These are phyloP conservation scores for Oxyscelio sp. DNA, from an alignment of 2,888 invertebrate genomes.

Conservation along the genomic window DNA sequence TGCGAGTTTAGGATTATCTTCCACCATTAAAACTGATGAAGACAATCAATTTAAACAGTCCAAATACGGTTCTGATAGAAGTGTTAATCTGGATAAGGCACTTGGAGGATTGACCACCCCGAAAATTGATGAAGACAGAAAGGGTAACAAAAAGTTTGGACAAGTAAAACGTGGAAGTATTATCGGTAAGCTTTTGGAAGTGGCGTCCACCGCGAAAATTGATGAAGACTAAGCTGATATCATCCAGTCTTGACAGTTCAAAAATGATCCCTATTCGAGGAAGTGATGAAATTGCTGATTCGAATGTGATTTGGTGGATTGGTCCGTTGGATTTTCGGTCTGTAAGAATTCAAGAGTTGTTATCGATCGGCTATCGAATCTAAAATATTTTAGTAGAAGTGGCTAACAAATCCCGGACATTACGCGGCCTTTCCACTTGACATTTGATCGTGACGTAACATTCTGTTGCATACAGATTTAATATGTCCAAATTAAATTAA, in stretches of 20 bases:
- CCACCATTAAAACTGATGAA: not conserved
- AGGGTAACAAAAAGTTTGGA: no score
- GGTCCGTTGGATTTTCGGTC: not conserved
- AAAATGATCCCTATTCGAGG: constrained; percentile 6
- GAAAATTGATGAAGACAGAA: not conserved
- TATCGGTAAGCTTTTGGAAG: not conserved
- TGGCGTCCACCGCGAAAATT: not conserved
- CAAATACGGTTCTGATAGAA: not conserved
- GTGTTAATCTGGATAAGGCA: not conserved
- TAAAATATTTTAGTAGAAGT: constrained; percentile 11
- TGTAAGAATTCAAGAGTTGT: constrained; percentile 7
- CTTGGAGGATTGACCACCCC: not conserved
- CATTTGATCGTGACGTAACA: constrained; percentile 19
- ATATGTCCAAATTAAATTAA: constrained; percentile 30
- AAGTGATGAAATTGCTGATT: constrained; percentile 2
- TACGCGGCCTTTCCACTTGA: not conserved
- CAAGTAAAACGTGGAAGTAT: no score
- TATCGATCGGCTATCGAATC: constrained; percentile 19
- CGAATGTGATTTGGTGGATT: not conserved
- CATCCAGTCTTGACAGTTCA: not conserved
- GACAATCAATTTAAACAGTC: not conserved
- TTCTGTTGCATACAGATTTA: constrained; percentile 23
- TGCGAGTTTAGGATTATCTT: not conserved
- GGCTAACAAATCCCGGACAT: constrained; percentile 11
- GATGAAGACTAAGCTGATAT: constrained; percentile 8